Evolutionary conservation across 1,140 invertebrate genomes (phyloP).

Genomic region (Drosophila repleta): DNA sequence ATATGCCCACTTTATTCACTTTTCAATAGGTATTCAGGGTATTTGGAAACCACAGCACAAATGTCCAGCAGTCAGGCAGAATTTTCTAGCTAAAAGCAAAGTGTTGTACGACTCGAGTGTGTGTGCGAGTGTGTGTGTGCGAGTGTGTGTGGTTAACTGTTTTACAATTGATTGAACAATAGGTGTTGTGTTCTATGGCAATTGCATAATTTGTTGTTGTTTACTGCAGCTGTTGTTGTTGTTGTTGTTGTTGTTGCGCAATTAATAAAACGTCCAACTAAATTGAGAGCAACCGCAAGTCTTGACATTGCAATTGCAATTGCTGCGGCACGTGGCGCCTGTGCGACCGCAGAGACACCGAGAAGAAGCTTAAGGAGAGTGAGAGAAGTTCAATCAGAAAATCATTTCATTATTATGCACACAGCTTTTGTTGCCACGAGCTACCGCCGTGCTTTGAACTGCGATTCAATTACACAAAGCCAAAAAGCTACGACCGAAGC

Average conservation of each 20-base stretch:
- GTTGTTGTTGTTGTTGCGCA: slow-evolving; percentile 35
- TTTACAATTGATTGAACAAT: slow-evolving; percentile 64
- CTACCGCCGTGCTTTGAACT: slow-evolving; percentile 53
- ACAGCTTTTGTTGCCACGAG: slow-evolving; percentile 36
- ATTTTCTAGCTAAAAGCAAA: slow-evolving; percentile 52
- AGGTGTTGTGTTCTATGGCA: slow-evolving; percentile 31
- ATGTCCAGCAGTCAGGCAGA: slow-evolving; percentile 55
- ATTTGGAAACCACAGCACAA: slow-evolving; percentile 57
- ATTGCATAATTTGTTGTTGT: slow-evolving; percentile 39
- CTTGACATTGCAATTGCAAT: slow-evolving; percentile 46
- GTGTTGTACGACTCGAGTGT: slow-evolving; percentile 17
- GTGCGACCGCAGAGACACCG: too few species aligned
- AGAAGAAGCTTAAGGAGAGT: slow-evolving; percentile 3
- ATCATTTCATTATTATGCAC: slow-evolving; percentile 17
- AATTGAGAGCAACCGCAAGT: slow-evolving; percentile 72
- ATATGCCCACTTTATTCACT: too few species aligned
- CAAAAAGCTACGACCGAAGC: slow-evolving; percentile 46
- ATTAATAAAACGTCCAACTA: slow-evolving; percentile 76
- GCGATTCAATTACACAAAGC: slow-evolving; percentile 70
- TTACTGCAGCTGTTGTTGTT: too few species aligned
- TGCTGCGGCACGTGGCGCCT: slow-evolving; percentile 38
- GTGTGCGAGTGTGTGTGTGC: slow-evolving; percentile 12
- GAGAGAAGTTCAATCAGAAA: slow-evolving; percentile 57
- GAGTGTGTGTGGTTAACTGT: slow-evolving; percentile 34
- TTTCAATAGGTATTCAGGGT: too few species aligned